A percentile compares a stretch with the other conserved stretches of the same genome.
phyloP scores from a whole-genome alignment of 2,797 vertebrate species.

The Miichthys miiuy region DNA sequence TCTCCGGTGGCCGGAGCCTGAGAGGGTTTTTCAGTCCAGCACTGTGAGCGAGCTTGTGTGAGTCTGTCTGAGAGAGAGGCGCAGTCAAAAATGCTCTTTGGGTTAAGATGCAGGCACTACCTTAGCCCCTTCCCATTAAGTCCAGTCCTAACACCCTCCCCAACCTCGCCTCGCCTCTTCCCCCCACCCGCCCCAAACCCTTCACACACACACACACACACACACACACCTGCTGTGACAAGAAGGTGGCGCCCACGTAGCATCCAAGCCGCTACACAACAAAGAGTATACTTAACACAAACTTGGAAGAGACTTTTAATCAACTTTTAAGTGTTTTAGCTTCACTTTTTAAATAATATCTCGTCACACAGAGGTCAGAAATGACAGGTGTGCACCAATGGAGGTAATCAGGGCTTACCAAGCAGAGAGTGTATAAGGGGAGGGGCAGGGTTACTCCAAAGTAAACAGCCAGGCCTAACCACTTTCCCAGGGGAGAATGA shows the following conservation, averaged over 20 bases:
- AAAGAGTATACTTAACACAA: constrained; percentile 40
- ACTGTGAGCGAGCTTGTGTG: constrained; percentile 67
- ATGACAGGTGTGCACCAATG: constrained; percentile 73
- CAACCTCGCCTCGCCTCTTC: constrained; percentile 57
- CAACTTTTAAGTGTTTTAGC: constrained; percentile 5
- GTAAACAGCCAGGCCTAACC: constrained; percentile 86
- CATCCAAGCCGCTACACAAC: constrained; percentile 38
- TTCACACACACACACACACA: constrained; percentile 73
- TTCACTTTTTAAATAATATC: constrained; percentile 10
- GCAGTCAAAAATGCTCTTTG: constrained; percentile 74
- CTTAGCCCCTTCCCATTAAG: constrained; percentile 75
- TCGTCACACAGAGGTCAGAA: constrained; percentile 40
- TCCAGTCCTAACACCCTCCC: constrained; percentile 74
- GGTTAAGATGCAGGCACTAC: constrained; percentile 77
- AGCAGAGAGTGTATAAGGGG: constrained; percentile 66
- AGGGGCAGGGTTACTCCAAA: constrained; percentile 81
- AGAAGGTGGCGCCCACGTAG: constrained; percentile 70
- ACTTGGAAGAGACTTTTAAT: constrained; percentile 6
- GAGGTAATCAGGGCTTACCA: constrained; percentile 72
- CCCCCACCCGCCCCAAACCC: constrained; percentile 27
- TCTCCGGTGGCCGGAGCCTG: constrained; percentile 71
- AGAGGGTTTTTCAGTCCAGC: constrained; percentile 68
- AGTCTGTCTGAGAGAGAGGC: constrained; percentile 67
- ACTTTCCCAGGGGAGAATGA: constrained; percentile 86
- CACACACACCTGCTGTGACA: constrained; percentile 80